A percentile compares a stretch with the other conserved stretches of the same genome.
These are phyloP conservation scores for Popillia japonica DNA, from an alignment of 1,140 invertebrate genomes.

Conservation along the genomic window DNA sequence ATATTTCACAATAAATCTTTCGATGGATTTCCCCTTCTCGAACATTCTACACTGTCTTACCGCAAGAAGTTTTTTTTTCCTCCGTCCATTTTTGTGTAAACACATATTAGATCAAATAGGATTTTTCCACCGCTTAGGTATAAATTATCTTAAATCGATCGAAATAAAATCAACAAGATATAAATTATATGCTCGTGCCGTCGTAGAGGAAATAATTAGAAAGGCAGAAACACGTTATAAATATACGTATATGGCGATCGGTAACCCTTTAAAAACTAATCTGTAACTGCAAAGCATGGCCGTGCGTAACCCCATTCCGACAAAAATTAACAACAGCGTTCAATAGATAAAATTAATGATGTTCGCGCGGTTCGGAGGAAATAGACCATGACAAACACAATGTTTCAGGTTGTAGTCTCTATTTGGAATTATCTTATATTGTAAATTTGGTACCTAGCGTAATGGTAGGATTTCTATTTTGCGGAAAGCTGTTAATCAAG, in stretches of 20 bases:
- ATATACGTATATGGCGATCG: slow-evolving; percentile 21
- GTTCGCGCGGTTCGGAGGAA: not conserved
- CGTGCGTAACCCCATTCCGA: slow-evolving; percentile 19
- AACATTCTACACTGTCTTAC: too few species aligned
- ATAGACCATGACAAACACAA: slow-evolving; percentile 29
- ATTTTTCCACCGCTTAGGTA: too few species aligned
- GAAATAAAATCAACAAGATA: slow-evolving; percentile 17
- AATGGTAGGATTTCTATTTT: too few species aligned
- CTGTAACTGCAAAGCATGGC: slow-evolving; percentile 4
- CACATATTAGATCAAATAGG: too few species aligned
- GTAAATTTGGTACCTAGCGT: too few species aligned
- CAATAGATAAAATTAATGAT: slow-evolving; percentile 30
- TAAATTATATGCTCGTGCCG: slow-evolving; percentile 16
- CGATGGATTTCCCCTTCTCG: too few species aligned
- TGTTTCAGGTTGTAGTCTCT: not conserved
- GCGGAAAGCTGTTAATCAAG: too few species aligned
- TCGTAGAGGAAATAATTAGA: slow-evolving; percentile 20
- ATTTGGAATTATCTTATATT: slow-evolving; percentile 9
- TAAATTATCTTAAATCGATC: slow-evolving; percentile 13
- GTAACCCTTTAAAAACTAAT: slow-evolving; percentile 33
- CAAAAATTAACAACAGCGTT: slow-evolving; percentile 6
- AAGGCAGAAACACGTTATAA: not conserved
- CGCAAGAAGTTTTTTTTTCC: too few species aligned
- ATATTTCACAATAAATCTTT: too few species aligned
- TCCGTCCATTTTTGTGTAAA: too few species aligned